Conservation (phyloP, 1,140 invertebrate species). For the Acromyrmex echinatior region DNA sequence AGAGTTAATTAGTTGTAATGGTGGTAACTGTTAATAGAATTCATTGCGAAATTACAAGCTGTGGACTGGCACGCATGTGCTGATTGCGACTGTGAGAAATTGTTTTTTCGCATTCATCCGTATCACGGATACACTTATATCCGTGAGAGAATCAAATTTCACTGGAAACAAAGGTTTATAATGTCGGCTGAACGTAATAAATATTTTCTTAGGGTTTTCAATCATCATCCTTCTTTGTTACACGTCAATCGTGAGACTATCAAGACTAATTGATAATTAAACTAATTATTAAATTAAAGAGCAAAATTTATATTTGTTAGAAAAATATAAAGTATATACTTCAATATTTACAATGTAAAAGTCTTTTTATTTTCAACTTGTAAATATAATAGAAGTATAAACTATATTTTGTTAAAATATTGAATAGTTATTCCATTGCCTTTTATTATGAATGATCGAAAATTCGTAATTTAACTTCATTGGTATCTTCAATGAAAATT, state of each 20-base stretch:
- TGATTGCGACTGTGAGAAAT: conserved; percentile 41
- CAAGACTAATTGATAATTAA: not conserved
- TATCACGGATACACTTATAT: conserved; percentile 37
- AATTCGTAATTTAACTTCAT: too few relatives aligned
- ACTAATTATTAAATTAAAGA: not conserved
- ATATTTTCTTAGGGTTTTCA: not conserved
- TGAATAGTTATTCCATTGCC: not conserved
- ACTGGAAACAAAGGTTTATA: conserved; percentile 21
- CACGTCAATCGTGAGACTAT: not conserved
- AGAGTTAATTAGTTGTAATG: conserved; percentile 12
- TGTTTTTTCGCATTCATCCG: conserved; percentile 3
- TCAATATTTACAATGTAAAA: not conserved
- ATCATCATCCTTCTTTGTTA: not conserved
- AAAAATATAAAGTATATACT: not conserved
- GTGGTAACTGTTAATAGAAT: not conserved
- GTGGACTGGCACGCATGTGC: conserved; percentile 46
- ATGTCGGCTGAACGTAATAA: not conserved
- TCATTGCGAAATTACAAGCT: conserved; percentile 24
- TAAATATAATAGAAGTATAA: not conserved
- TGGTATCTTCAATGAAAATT: too few relatives aligned
- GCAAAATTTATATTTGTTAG: not conserved
- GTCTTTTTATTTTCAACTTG: not conserved
- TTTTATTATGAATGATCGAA: too few relatives aligned
- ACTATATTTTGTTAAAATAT: not conserved
- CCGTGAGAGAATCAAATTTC: conserved; percentile 43